These are phyloP conservation scores for Galleria mellonella DNA, from an alignment of 1,140 invertebrate genomes.

Conservation along the genomic window DNA sequence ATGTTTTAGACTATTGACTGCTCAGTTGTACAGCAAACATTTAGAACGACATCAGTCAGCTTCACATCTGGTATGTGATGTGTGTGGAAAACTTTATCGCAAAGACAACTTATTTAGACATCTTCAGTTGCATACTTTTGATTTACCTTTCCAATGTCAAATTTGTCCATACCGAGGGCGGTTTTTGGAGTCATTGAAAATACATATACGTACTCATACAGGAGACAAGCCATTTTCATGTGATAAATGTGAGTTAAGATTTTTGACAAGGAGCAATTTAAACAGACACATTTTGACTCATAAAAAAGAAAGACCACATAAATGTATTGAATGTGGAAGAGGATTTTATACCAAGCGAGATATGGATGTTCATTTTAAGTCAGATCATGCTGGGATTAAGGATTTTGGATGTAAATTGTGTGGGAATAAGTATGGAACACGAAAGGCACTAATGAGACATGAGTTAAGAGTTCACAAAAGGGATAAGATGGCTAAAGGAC, in stretches of 20 bases:
- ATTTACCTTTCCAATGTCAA: constrained; percentile 31
- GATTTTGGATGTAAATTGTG: constrained; percentile 56
- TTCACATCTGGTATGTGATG: constrained; percentile 29
- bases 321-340: constrained; percentile 30
- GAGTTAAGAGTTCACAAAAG: constrained; percentile 60
- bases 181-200: constrained; percentile 37
- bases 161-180: constrained; percentile 36
- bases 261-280: constrained; percentile 61
- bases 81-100: constrained; percentile 34
- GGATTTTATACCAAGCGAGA: constrained; percentile 30
- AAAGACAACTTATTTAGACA: constrained; percentile 29
- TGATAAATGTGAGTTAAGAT: constrained; percentile 54
- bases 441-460: constrained; percentile 52
- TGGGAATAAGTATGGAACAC: constrained; percentile 59
- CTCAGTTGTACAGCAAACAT: constrained; percentile 28
- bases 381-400: constrained; percentile 56
- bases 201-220: constrained; percentile 64
- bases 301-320: constrained; percentile 29
- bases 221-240: constrained; percentile 62
- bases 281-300: constrained; percentile 50
- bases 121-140: constrained; percentile 26
- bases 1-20: constrained; percentile 21
- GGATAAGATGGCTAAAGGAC: constrained; percentile 28
- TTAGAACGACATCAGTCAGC: constrained; percentile 23
- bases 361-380: constrained; percentile 36